Base-by-base conservation (phyloP, 2,113 vertebrate species). In the Gadus chalcogrammus region DNA sequence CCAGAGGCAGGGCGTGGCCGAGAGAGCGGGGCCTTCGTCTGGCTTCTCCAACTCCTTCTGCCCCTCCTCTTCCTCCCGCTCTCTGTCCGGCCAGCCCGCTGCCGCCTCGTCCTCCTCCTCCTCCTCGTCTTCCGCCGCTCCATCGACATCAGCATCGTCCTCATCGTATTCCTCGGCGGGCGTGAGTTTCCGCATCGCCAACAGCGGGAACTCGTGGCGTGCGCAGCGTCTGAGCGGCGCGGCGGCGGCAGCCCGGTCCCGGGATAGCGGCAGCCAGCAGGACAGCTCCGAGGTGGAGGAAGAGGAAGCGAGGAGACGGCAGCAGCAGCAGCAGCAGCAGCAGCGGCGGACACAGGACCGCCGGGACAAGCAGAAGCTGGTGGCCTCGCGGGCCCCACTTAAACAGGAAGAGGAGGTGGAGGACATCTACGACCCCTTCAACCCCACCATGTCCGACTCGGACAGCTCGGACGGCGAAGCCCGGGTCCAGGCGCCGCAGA, bases 381-480 rank as follows among this genome's bases (percentile, higher is more conserved):
- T 89, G 22, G 79, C 79, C 1, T 82, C 87, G 20, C 79, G 3
- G 22, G 64, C 70, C 0, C 31, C n/a, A 20, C 83, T 88, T 73
- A 92, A 90, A 76, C 75, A 91, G 0, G 93, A 94, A 67, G 86
- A 90, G 72, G 86, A 91, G 27, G 91, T 92, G 74, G 92, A 91
- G 27, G 94, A 94, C 67, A 94, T 95, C 55, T 99, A 99, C 2
- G 97, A 99, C 84, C 97, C 97, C 17, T 99, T 95, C 78, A 91
- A 99, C 66, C 97, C 97, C 65, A 99, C 97, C 0, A 89, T 93
- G n/a, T 99, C 97, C 0, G 96, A 97, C 76, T 95, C 96, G 0
- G 93, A 92, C 69, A 93, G 92, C 12, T 88, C 92, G 0, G 89
- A 85, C 61, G 90, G 74, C 2, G 88, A 88, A 76, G 55, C 52